Conservation (phyloP, 2,797 vertebrate species). For the Petrocephalus sullivani region DNA sequence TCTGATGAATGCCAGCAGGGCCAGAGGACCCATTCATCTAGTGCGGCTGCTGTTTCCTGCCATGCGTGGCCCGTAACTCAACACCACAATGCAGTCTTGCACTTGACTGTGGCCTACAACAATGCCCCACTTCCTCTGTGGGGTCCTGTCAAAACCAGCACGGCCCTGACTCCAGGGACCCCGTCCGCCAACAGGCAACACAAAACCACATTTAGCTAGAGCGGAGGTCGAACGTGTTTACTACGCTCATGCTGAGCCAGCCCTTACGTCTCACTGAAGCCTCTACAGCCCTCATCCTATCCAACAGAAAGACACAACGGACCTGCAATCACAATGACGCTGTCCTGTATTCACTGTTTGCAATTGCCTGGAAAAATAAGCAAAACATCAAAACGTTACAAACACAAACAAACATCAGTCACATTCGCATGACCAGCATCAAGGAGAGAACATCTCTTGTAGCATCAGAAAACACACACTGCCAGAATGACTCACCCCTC, state of each 20-base stretch:
- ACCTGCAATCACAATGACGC: not conserved
- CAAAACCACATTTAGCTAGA: not conserved
- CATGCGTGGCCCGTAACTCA: conserved; percentile 8
- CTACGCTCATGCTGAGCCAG: not conserved
- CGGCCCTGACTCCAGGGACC: not conserved
- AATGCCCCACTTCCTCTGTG: conserved; percentile 33
- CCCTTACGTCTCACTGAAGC: not conserved
- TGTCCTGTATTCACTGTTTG: not conserved
- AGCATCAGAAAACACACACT: conserved; percentile 5
- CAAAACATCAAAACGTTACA: not conserved
- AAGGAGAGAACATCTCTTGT: not conserved
- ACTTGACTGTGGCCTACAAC: conserved; percentile 32
- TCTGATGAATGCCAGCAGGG: conserved; percentile 36
- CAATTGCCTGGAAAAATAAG: not conserved
- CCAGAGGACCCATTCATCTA: conserved; percentile 1
- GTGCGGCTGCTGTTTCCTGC: not conserved
- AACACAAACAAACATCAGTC: not conserved
- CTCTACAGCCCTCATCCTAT: not conserved
- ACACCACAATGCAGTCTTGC: conserved; percentile 18
- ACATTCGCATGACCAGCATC: not conserved
- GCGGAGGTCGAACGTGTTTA: not conserved
- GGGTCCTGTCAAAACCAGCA: conserved; percentile 10
- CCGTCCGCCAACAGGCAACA: not conserved
- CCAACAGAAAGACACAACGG: not conserved
- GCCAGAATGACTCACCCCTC: not conserved